Evolutionary conservation across 23 tunicate genomes (phyloP).

Genomic region (Phallusia fumigata): DNA sequence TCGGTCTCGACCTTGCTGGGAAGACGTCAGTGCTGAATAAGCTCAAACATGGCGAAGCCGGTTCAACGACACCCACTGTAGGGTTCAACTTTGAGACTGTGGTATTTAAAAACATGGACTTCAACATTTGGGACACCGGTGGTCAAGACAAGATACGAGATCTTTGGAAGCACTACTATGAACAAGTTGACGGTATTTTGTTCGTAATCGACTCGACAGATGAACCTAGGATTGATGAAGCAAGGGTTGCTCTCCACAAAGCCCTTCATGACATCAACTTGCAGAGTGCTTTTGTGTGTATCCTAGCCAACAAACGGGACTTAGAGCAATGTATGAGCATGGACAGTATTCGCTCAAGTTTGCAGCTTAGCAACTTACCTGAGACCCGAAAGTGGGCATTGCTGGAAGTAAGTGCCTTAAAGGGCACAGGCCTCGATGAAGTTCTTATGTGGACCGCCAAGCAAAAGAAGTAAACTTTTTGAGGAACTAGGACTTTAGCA

Average conservation of each 20-base stretch:
- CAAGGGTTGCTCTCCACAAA: slow-evolving; percentile 74
- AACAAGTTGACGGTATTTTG: slow-evolving; percentile 74
- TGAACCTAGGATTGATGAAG: slow-evolving; percentile 47
- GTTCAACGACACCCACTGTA: slow-evolving; percentile 82
- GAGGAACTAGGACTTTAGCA: too few species aligned
- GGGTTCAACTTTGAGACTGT: slow-evolving; percentile 84
- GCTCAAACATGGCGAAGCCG: slow-evolving; percentile 63
- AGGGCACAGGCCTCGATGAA: slow-evolving; percentile 69
- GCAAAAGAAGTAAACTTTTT: slow-evolving; percentile 24
- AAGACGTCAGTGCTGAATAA: slow-evolving; percentile 77
- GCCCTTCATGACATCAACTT: slow-evolving; percentile 80
- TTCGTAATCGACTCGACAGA: slow-evolving; percentile 85
- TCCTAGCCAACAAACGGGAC: slow-evolving; percentile 79
- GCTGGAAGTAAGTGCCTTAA: slow-evolving; percentile 69
- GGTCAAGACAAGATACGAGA: slow-evolving; percentile 89
- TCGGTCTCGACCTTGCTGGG: slow-evolving; percentile 84
- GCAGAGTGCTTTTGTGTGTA: slow-evolving; percentile 60
- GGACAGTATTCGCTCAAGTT: slow-evolving; percentile 35
- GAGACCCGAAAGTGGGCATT: slow-evolving; percentile 52
- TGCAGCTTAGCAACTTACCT: slow-evolving; percentile 49
- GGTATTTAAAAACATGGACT: slow-evolving; percentile 37
- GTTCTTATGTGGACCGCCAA: slow-evolving; percentile 65
- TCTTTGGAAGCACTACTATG: slow-evolving; percentile 84
- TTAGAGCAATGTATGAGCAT: slow-evolving; percentile 51
- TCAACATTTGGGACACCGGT: slow-evolving; percentile 90